phyloP scores from a whole-genome alignment of 2,888 invertebrate genomes.

The Oxyteleia sp. region DNA sequence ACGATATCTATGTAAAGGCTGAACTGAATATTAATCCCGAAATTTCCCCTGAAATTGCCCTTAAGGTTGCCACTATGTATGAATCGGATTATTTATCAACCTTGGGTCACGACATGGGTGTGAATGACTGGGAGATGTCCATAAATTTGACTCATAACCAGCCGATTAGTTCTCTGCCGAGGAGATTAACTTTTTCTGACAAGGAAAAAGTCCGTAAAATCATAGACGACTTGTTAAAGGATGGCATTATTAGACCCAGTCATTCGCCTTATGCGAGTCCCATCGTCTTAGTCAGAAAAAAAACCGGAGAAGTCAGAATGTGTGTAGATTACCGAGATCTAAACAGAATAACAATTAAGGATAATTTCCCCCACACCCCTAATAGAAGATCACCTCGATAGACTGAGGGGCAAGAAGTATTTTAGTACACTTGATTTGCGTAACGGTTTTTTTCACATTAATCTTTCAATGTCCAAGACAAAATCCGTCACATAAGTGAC shows the following conservation, averaged over 20 bases:
- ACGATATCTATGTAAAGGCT: neutral
- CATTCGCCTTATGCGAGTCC: neutral
- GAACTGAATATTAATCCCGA: neutral
- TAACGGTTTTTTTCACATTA: neutral
- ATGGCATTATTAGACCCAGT: neutral
- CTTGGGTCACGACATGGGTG: neutral
- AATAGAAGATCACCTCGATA: neutral
- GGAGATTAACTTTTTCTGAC: conserved; percentile 32
- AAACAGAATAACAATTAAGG: neutral
- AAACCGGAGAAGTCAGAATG: neutral
- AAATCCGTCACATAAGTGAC: too few relatives aligned
- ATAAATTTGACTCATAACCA: conserved; percentile 29
- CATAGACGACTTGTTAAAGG: conserved; percentile 20
- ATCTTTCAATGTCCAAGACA: too few relatives aligned
- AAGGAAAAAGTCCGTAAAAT: conserved; percentile 29
- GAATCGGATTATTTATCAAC: neutral
- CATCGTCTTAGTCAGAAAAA: neutral
- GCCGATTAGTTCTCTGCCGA: conserved; percentile 21
- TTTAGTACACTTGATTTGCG: too few relatives aligned
- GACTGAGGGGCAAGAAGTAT: too few relatives aligned
- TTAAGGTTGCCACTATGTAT: neutral
- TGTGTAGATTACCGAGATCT: neutral
- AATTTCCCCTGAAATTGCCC: neutral
- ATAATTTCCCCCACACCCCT: neutral
- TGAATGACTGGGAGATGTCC: conserved; percentile 12